Conservation (phyloP, 1,140 invertebrate species). For the Anastatus disparis region DNA sequence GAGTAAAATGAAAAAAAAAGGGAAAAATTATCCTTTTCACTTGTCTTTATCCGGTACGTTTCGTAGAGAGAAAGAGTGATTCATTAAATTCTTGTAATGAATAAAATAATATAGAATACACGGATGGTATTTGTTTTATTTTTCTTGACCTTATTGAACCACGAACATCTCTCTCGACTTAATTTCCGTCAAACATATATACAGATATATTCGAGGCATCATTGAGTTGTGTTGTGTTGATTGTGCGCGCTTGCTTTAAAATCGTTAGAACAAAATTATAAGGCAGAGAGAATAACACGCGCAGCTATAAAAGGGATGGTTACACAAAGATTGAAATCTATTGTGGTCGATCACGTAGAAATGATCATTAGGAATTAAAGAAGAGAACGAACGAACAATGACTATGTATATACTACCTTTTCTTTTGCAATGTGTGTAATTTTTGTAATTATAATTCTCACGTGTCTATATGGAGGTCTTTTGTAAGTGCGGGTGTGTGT, state of each 20-base stretch:
- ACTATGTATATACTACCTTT: not conserved
- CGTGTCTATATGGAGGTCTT: not conserved
- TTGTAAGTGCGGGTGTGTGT: conserved; percentile 11
- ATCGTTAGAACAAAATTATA: conserved; percentile 41
- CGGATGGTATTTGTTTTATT: not conserved
- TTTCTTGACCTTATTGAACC: not conserved
- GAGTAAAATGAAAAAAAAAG: not conserved
- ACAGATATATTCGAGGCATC: no score
- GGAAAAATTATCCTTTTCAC: not conserved
- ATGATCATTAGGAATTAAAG: conserved; percentile 40
- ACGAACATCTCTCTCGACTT: not conserved
- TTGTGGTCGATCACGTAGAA: conserved; percentile 38
- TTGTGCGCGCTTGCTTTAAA: conserved; percentile 31
- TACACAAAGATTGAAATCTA: conserved; percentile 23
- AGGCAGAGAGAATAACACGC: no score
- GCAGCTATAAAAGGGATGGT: not conserved
- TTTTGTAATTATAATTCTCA: conserved; percentile 44
- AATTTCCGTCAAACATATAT: conserved; percentile 2
- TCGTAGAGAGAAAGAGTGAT: not conserved
- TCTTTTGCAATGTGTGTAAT: conserved; percentile 33
- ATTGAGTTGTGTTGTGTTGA: no score
- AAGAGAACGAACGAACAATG: conserved; percentile 7
- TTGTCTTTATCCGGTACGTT: not conserved
- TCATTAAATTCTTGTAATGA: conserved; percentile 25
- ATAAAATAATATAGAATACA: conserved; percentile 38